These are phyloP conservation scores for Pristiophorus japonicus DNA, from an alignment of 2,113 vertebrate genomes.

Conservation along the genomic window DNA sequence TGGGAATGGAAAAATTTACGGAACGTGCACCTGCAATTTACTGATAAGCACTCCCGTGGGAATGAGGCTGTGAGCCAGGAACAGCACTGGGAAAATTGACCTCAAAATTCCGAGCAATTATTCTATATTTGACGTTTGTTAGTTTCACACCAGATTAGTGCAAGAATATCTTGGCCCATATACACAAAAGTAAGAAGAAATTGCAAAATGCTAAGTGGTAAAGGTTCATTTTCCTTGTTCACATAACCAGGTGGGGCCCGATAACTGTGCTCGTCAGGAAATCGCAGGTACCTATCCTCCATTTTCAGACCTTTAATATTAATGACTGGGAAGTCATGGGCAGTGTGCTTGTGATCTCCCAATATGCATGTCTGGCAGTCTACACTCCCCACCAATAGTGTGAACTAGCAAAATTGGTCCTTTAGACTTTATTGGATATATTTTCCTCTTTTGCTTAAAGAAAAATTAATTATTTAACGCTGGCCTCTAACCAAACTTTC, in stretches of 20 bases:
- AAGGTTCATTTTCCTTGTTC: background rate
- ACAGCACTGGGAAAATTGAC: background rate
- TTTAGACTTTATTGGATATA: background rate
- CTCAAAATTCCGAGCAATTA: background rate
- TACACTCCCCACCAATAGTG: background rate
- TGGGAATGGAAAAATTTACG: background rate
- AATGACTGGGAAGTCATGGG: background rate
- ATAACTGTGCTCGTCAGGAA: background rate
- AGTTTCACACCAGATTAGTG: background rate
- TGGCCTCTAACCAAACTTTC: background rate
- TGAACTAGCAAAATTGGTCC: background rate
- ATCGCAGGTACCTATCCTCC: background rate
- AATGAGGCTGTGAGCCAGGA: background rate
- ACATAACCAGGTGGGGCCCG: background rate
- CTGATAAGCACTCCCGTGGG: background rate
- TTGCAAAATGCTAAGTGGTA: background rate
- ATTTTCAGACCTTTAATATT: background rate
- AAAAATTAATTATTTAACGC: background rate
- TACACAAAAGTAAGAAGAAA: background rate
- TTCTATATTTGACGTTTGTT: background rate
- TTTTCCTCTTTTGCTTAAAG: background rate
- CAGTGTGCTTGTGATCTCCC: background rate
- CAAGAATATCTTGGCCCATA: background rate
- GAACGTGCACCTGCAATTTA: background rate
- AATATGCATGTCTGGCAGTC: background rate